Percentiles rank a stretch among this genome's conserved stretches.
Conservation (phyloP, 2,797 vertebrate genomes). For the Microctenopoma lineatum region DNA sequence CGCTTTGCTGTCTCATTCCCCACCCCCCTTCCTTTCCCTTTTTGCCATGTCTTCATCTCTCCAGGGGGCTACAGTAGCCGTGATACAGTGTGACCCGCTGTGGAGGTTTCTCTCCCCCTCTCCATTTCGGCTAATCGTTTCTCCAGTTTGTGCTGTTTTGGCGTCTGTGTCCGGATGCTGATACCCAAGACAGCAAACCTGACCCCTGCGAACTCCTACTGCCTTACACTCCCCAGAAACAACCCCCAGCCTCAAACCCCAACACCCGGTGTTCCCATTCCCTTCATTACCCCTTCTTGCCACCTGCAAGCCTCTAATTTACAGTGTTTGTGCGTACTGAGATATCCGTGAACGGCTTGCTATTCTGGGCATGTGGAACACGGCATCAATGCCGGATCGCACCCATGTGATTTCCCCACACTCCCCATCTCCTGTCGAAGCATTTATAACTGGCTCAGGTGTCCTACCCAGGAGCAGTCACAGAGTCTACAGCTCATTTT, state of each 20-base stretch:
- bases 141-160: constrained; percentile 77
- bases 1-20: constrained; percentile 62
- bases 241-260: constrained; percentile 39
- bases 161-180: constrained; percentile 72
- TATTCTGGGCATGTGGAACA: constrained; percentile 79
- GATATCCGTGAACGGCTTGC: constrained; percentile 74
- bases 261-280: constrained; percentile 26
- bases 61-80: constrained; percentile 66
- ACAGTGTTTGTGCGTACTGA: constrained; percentile 79
- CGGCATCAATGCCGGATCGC: constrained; percentile 71
- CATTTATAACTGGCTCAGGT: constrained; percentile 50
- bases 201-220: constrained; percentile 75
- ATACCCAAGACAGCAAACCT: constrained; percentile 78
- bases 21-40: constrained; percentile 34
- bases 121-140: constrained; percentile 69
- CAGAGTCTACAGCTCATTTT: constrained; percentile 54
- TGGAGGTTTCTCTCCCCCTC: constrained; percentile 39
- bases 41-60: constrained; percentile 60
- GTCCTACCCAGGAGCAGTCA: constrained; percentile 45
- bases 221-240: constrained; percentile 60
- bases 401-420: constrained; percentile 52
- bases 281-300: constrained; percentile 57
- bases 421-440: constrained; percentile 40
- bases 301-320: constrained; percentile 71
- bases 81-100: constrained; percentile 54